Percentiles rank a stretch among this genome's conserved stretches.
phyloP scores from a whole-genome alignment of 1,140 invertebrate genomes.

The Rhopalosiphum padi region DNA sequence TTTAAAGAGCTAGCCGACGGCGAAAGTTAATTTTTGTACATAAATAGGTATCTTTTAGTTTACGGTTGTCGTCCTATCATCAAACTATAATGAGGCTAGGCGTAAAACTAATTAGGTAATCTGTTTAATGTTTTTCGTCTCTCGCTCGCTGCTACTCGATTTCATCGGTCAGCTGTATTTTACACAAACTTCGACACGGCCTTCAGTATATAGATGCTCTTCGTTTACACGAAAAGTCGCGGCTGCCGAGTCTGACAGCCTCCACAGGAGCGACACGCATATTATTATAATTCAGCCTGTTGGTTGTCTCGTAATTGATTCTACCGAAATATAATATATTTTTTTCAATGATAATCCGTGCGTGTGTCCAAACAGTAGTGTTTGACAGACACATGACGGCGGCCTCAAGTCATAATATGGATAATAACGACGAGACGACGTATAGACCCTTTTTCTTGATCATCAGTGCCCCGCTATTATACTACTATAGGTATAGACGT shows the following conservation, averaged over 20 bases:
- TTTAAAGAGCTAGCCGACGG: background rate
- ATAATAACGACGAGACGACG: conserved; percentile 9
- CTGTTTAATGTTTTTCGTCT: background rate
- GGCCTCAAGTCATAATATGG: background rate
- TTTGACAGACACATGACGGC: conserved; percentile 31
- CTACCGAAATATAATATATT: conserved; percentile 28
- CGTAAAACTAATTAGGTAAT: conserved; percentile 14
- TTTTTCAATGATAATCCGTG: background rate
- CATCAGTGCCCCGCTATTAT: background rate
- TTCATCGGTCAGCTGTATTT: background rate
- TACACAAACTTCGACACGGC: background rate
- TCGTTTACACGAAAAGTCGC: background rate
- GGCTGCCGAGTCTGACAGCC: background rate
- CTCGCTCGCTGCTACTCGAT: background rate
- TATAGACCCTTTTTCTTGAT: background rate
- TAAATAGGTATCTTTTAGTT: background rate
- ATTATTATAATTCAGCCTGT: background rate
- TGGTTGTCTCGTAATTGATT: conserved; percentile 30
- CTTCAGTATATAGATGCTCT: background rate
- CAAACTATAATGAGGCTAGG: background rate
- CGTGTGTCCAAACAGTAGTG: conserved; percentile 39
- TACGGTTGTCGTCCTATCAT: background rate
- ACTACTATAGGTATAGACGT: background rate
- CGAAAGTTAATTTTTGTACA: background rate
- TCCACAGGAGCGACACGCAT: background rate